Percentiles rank a stretch among this genome's conserved stretches.
Conservation (phyloP, 2,797 vertebrate species). For the Mormyrus hasselquistii region DNA sequence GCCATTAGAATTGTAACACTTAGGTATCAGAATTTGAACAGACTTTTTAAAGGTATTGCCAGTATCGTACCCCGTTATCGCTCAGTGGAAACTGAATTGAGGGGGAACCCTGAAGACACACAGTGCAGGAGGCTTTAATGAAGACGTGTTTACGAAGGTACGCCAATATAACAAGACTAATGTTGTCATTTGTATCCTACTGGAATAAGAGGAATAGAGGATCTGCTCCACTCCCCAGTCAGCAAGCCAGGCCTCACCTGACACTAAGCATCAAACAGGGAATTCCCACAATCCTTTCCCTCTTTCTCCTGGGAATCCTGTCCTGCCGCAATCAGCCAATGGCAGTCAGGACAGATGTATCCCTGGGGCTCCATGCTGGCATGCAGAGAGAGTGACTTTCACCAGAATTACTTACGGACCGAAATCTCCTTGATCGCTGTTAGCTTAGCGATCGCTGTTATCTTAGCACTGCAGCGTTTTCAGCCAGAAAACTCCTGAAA, state of each 20-base stretch:
- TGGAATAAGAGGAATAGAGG: neutral
- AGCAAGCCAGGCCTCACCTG: neutral
- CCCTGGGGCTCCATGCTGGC: neutral
- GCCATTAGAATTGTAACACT: neutral
- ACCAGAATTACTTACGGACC: neutral
- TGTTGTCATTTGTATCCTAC: neutral
- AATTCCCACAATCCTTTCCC: neutral
- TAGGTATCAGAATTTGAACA: neutral
- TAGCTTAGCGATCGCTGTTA: neutral
- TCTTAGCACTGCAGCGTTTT: neutral
- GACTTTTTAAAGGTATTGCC: neutral
- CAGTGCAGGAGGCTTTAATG: neutral
- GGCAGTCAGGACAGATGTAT: neutral
- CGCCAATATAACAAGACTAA: neutral
- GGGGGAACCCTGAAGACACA: neutral
- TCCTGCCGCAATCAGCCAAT: neutral
- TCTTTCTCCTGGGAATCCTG: neutral
- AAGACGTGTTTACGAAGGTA: neutral
- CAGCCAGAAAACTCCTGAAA: neutral
- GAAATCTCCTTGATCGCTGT: neutral
- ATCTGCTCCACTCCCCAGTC: neutral
- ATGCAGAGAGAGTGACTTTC: neutral
- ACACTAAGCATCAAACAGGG: neutral
- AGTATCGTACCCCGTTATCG: neutral
- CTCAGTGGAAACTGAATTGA: neutral